Base-by-base conservation (phyloP, 2,113 vertebrate genomes). In the Phyllostomus discolor region DNA sequence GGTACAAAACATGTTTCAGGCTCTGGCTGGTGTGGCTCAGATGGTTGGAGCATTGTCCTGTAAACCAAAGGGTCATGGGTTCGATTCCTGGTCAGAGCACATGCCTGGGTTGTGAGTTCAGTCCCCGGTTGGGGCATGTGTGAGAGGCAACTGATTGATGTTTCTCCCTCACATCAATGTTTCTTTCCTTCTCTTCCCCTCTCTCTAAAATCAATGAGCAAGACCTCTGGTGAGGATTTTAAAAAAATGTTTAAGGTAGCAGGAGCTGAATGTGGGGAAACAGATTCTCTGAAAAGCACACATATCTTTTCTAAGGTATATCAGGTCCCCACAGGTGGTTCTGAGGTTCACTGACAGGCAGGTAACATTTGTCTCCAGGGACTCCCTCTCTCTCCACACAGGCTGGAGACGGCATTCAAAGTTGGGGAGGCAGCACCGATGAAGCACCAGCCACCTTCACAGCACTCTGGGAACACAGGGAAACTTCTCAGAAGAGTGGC, bases 221-320 rank as follows among this genome's bases (percentile, higher is more conserved):
- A 14, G 62, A 31, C 62, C 62, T 64, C 62, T 1, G 9, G 62
- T 31, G 28, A 64, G 62, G 12, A 64, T 17, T 17, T 24, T 12
- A 62, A 33, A 64, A 35, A 10, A 4, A 4, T 1, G 3, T 64
- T 10, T 26, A 66, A 78, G 19, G 48, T 1, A 52, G 17, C 26
- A 35, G 54, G 19, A 11, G 10, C 83, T 46, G 33, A 76, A 57
- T 15, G 5, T 9, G 12, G 4, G 31, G 24, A 33, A 76, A 72
- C 6, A 31, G 31, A 6, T 59, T 28, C 80, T 64, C 57, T 28
- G 38, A 73, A 70, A 43, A 50, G 73, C 35, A 54, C 20, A 26
- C 24, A 1, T 8, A 35, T 15, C n/a, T 66, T 64, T n/a, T 10
- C 67, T 0, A 1, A 26, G 2, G 26, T 2, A 0, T 38, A 26